phyloP scores from a whole-genome alignment of 2,888 invertebrate genomes.

The Allacma fusca region DNA sequence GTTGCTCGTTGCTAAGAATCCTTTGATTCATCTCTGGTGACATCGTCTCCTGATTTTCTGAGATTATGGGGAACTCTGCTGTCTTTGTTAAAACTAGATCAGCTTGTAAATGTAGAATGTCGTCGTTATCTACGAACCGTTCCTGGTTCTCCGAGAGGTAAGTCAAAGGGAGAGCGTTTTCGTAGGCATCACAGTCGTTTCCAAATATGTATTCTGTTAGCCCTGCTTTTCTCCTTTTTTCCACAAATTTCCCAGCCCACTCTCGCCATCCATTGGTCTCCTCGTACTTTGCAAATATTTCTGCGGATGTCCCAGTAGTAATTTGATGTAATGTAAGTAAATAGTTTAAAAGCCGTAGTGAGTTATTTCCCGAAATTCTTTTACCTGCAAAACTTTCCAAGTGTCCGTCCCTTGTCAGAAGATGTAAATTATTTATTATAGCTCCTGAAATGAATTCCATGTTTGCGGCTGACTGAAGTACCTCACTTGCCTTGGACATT shows the following conservation, averaged over 20 bases:
- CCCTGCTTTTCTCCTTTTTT: slow-evolving; percentile 32
- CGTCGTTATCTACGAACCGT: not conserved
- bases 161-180: slow-evolving; percentile 17
- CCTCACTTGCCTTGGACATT: not conserved
- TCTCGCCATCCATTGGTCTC: slow-evolving; percentile 29
- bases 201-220: slow-evolving; percentile 32
- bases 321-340: no score
- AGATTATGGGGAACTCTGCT: not conserved
- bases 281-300: slow-evolving; percentile 27
- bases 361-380: no score
- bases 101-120: slow-evolving; percentile 3
- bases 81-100: slow-evolving; percentile 33
- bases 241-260: slow-evolving; percentile 37
- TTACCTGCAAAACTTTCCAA: slow-evolving; percentile 23
- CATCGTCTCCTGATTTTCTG: not conserved
- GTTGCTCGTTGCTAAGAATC: not conserved
- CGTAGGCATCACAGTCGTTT: slow-evolving; percentile 21
- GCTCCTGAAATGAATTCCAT: slow-evolving; percentile 13
- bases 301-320: no score
- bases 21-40: not conserved
- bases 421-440: not conserved
- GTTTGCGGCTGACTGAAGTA: not conserved
- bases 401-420: not conserved
- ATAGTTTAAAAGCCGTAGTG: no score
- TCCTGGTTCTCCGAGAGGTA: slow-evolving; percentile 6